Base-by-base conservation (phyloP, 2,888 invertebrate genomes). In the Oscheius myriophilus region DNA sequence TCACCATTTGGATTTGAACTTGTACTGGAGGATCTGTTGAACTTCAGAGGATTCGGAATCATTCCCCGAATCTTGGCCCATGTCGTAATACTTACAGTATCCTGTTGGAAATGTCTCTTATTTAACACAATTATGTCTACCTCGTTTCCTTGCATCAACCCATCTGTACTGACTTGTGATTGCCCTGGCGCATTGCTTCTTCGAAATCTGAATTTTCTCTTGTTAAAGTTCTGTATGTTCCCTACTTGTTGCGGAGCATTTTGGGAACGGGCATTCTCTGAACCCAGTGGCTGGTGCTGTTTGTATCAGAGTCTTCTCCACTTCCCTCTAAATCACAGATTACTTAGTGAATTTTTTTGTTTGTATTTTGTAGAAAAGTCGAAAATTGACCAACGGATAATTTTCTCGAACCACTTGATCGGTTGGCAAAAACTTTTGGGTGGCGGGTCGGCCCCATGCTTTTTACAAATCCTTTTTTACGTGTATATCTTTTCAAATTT, bases 211-310 rank as follows among this genome's bases (percentile, higher is more conserved):
- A 42, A 52, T 14, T 12, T 26, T 6, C 16, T 62, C n/a, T n/a
- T n/a, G n/a, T n/a, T n/a, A n/a, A n/a, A n/a, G n/a, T 33, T 33
- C 9, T 33, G 21, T 23, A 64, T 39, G n/a, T 11, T 1, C n/a
- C 59, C 41, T 18, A 70, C 70, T 51, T 57, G 25, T 65, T 70
- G 45, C 57, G 26, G 21, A 70, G 51, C 14, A 57, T 49, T 18
- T 70, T 61, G n/a, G 70, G 61, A 14, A 57, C 21, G 9, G 69
- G 64, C 18, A 70, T 57, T 46, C 57, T 67, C 9, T 67, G 42
- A 14, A 70, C n/a, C 70, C 70, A 70, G 23, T 62, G 61, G 33
- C 49, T 61, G 11, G 70, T 70, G 51, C 70, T 67, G 43, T 65
- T 69, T 9, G 62, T 62, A 59, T 70, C 70, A 43, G 65, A 65